Percentiles rank a stretch among this genome's conserved stretches.
Evolutionary conservation across 2,113 vertebrate species (phyloP).

Genomic region (Amblyopsis rosae): DNA sequence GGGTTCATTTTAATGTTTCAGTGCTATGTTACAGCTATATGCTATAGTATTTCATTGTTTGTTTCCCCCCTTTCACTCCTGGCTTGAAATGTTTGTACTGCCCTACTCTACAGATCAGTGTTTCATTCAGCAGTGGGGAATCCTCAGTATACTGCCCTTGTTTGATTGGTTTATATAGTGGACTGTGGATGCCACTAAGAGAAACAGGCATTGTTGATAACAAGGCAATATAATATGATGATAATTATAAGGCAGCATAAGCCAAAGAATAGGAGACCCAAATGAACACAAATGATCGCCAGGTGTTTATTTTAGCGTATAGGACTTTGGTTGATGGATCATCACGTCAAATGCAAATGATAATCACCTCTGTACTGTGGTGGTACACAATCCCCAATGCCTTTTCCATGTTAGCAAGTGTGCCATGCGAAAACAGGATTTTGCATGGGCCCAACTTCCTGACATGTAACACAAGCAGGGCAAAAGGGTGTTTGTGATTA

Average conservation of each 20-base stretch:
- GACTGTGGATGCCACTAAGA: background rate
- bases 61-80: background rate
- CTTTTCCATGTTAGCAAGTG: constrained; percentile 39
- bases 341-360: constrained; percentile 70
- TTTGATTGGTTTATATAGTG: constrained; percentile 26
- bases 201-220: constrained; percentile 22
- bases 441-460: constrained; percentile 64
- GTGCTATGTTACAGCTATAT: background rate
- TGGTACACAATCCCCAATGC: constrained; percentile 44
- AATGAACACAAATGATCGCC: constrained; percentile 72
- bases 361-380: constrained; percentile 55
- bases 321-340: constrained; percentile 39
- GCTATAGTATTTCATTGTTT: no score
- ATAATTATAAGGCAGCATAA: constrained; percentile 4
- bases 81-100: background rate
- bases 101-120: background rate
- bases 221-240: background rate
- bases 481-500: constrained; percentile 46
- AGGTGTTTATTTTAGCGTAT: constrained; percentile 63
- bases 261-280: constrained; percentile 58
- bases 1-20: background rate
- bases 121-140: background rate
- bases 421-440: constrained; percentile 38
- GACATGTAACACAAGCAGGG: constrained; percentile 41
- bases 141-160: constrained; percentile 22